Percentiles rank a stretch among this genome's conserved stretches.
Evolutionary conservation across 2,113 vertebrate species (phyloP).

Genomic region (Sturnira hondurensis): DNA sequence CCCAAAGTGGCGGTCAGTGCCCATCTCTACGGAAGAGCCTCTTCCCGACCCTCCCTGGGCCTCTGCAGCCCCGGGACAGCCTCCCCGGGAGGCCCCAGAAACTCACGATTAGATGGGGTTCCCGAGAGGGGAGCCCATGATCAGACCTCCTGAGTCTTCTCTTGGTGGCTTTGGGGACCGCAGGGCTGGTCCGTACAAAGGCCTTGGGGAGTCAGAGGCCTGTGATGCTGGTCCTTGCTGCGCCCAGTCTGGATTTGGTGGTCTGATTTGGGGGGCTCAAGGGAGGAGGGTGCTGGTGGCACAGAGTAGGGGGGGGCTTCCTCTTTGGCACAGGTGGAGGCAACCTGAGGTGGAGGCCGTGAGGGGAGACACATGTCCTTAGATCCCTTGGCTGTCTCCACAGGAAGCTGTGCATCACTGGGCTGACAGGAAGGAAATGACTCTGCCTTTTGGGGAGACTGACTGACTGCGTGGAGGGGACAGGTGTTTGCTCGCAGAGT

Average conservation of each 20-base stretch:
- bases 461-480: neutral
- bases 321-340: neutral
- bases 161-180: neutral
- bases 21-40: neutral
- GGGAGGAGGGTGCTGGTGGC: neutral
- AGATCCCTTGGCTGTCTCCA: neutral
- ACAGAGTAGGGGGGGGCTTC: neutral
- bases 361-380: constrained; percentile 13
- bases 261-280: neutral
- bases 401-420: constrained; percentile 50
- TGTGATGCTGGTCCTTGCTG: neutral
- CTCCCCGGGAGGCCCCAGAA: neutral
- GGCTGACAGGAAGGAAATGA: constrained; percentile 48
- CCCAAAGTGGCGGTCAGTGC: neutral
- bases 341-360: neutral
- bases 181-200: neutral
- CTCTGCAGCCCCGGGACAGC: neutral
- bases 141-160: neutral
- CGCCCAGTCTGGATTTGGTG: neutral
- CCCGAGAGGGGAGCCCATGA: neutral
- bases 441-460: neutral
- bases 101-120: neutral
- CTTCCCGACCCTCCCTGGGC: too few species aligned
- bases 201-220: neutral
- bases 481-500: neutral